Evolutionary conservation across 2,888 invertebrate species (phyloP), one percentile per base, ranked within the genome.

Genomic region (Xestia xanthographa): DNA sequence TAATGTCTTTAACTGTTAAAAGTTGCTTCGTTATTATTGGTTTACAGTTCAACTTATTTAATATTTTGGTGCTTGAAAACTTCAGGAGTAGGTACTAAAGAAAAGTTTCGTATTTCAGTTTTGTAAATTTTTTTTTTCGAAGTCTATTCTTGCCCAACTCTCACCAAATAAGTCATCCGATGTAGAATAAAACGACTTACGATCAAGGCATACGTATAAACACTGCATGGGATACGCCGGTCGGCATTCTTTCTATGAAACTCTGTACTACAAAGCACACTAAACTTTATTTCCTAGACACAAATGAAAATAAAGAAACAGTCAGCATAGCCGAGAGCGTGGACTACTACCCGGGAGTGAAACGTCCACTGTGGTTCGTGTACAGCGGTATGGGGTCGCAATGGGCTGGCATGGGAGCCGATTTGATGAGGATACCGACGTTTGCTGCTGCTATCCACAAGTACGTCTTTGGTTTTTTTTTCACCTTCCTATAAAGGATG

Each of bases 341-440:
- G 2, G 89, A 90, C 11, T 90, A 93, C 73, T 94, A 89, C 56
- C 87, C 91, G 0, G 94, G 92, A 5, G 91, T 84, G 0, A 90
- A 87, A 22, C 89, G 96, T 1, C 97, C 97, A 0, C 89, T 98
- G 0, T 98, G 97, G 97, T 98, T 97, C 87, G 96, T 98, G 65
- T 98, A 97, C 93, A 97, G 97, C 65, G 98, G 98, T 9, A 97
- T 98, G 97, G 98, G 98, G 0, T 97, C 97, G 0, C 97, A 98
- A 90, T 98, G 98, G 97, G 92, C 96, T 45, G 97, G 97, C 14
- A 98, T 98, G 97, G 97, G 97, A 3, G 93, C 95, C 34, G 96
- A 97, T 45, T 93, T 98, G 78, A 97, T 98, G 97, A 90, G 92
- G 26, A 93, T 98, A 67, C 97, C 97, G 11, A 92, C 95, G 1